A percentile compares a stretch with the other conserved stretches of the same genome.
phyloP scores from a whole-genome alignment of 2,888 invertebrate species.

The Incurvaria masculella region DNA sequence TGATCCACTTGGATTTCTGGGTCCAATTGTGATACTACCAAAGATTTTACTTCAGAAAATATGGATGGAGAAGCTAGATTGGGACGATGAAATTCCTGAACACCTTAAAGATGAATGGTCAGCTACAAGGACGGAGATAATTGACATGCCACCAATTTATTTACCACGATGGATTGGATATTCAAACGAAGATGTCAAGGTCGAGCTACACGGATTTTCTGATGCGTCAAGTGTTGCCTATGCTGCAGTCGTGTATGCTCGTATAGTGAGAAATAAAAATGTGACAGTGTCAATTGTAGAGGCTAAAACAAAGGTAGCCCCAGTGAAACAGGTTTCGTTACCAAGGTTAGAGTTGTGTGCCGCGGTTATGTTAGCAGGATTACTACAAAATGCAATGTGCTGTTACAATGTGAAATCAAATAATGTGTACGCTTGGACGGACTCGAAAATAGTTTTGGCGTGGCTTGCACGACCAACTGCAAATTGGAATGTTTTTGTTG shows the following conservation, averaged over 20 bases:
- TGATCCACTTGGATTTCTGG: neutral
- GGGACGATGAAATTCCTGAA: neutral
- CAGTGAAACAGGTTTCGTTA: slow-evolving; percentile 3
- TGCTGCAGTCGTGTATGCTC: slow-evolving; percentile 17
- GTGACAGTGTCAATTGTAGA: slow-evolving; percentile 5
- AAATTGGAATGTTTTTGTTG: slow-evolving; percentile 19
- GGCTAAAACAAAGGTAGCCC: neutral
- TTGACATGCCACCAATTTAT: neutral
- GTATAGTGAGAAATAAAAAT: slow-evolving; percentile 3
- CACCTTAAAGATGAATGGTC: neutral
- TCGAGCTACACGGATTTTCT: slow-evolving; percentile 18
- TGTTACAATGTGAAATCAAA: slow-evolving; percentile 7
- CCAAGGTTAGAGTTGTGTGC: slow-evolving; percentile 20
- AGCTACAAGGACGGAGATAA: neutral
- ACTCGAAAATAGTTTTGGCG: slow-evolving; percentile 16
- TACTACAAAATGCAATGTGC: slow-evolving; percentile 8
- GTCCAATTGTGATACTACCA: neutral
- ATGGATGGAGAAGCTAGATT: neutral
- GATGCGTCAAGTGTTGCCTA: slow-evolving; percentile 18
- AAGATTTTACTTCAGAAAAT: neutral
- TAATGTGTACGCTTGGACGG: slow-evolving; percentile 16
- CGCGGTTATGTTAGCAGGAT: slow-evolving; percentile 17
- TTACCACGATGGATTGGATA: neutral
- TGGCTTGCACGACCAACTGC: slow-evolving; percentile 15
- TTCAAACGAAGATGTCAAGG: slow-evolving; percentile 14